These are phyloP conservation scores for Hypsopygia costalis DNA, from an alignment of 2,888 invertebrate species.

Conservation along the genomic window DNA sequence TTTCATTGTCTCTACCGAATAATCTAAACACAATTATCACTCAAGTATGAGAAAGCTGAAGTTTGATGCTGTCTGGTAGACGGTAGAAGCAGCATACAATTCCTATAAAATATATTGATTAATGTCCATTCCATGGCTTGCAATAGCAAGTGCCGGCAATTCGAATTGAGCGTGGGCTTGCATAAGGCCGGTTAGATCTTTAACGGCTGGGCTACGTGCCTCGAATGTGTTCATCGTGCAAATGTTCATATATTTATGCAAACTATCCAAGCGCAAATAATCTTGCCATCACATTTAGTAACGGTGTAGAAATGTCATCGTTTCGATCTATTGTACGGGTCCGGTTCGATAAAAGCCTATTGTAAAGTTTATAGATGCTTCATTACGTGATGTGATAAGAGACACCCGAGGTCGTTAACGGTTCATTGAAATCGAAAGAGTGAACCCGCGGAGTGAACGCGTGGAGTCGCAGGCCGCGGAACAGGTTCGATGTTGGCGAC, in stretches of 20 bases:
- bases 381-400: constrained; percentile 65
- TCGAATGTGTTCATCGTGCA: constrained; percentile 37
- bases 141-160: constrained; percentile 15
- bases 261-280: constrained; percentile 8
- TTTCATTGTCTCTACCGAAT: too few species aligned
- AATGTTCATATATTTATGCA: constrained; percentile 35
- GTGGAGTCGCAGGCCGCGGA: constrained; percentile 41
- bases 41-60: too few species aligned
- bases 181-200: constrained; percentile 46
- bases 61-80: too few species aligned
- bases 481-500: constrained; percentile 62
- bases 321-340: too few species aligned
- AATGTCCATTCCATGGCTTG: constrained; percentile 1
- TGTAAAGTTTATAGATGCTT: constrained; percentile 29
- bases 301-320: constrained; percentile 1
- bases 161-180: constrained; percentile 42
- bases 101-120: not conserved
- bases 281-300: constrained; percentile 18
- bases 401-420: constrained; percentile 67
- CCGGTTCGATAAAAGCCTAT: constrained; percentile 6
- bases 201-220: constrained; percentile 50
- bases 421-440: constrained; percentile 77
- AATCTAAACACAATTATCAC: too few species aligned
- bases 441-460: constrained; percentile 52
- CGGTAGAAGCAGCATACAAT: too few species aligned